Evolutionary conservation across 2,888 invertebrate species (phyloP).

Genomic region (Athetis lepigone): DNA sequence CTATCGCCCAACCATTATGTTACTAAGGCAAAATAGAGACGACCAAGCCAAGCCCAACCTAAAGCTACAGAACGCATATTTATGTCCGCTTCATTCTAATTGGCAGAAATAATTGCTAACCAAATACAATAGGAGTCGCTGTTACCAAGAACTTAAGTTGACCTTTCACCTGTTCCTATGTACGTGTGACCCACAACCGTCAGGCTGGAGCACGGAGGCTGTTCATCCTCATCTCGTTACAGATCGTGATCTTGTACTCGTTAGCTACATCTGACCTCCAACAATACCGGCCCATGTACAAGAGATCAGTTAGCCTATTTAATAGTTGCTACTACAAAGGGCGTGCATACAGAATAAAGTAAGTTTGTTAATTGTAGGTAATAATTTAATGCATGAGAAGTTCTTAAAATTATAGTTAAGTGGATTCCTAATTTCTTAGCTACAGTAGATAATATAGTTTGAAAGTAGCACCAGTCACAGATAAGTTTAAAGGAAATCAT

Average conservation of each 20-base stretch:
- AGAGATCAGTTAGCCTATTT: not conserved
- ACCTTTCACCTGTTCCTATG: constrained; percentile 8
- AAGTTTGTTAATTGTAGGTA: too few species aligned
- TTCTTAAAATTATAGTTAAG: not conserved
- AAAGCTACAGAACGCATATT: too few species aligned
- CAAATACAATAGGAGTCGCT: not conserved
- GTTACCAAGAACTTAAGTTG: constrained; percentile 1
- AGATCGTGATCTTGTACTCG: constrained; percentile 49
- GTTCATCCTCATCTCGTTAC: constrained; percentile 33
- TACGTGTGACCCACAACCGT: constrained; percentile 25
- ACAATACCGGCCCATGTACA: constrained; percentile 15
- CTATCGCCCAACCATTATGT: too few species aligned
- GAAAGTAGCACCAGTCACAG: too few species aligned
- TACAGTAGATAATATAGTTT: too few species aligned
- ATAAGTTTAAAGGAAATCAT: too few species aligned
- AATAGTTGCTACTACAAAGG: constrained; percentile 12
- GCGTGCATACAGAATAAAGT: not conserved
- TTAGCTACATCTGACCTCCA: constrained; percentile 34
- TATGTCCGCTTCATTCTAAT: too few species aligned
- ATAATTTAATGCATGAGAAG: not conserved
- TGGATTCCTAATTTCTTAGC: too few species aligned
- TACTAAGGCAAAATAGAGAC: too few species aligned
- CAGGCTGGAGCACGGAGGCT: constrained; percentile 13
- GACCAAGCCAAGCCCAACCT: too few species aligned
- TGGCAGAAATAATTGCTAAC: not conserved